phyloP scores from a whole-genome alignment of 2,113 vertebrate genomes.

The Megalops atlanticus region DNA sequence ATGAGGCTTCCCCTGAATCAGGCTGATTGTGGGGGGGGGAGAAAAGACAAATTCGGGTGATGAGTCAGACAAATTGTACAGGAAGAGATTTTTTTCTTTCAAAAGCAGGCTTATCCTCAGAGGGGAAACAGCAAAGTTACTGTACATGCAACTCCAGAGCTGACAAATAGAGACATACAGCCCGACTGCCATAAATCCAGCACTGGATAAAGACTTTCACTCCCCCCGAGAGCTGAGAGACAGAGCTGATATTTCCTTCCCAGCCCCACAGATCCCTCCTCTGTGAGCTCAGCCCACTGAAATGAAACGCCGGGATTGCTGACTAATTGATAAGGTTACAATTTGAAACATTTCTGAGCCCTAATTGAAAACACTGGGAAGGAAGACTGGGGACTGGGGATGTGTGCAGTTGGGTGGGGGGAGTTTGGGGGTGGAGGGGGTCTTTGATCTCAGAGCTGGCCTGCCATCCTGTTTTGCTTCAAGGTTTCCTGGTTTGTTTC shows the following conservation, averaged over 20 bases:
- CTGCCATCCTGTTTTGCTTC: constrained; percentile 58
- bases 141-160: not conserved
- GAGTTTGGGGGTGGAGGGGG: constrained; percentile 33
- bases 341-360: constrained; percentile 54
- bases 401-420: constrained; percentile 41
- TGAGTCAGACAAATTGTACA: not conserved
- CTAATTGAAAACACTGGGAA: constrained; percentile 56
- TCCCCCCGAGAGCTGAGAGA: not conserved
- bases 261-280: constrained; percentile 46
- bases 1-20: not conserved
- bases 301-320: constrained; percentile 51
- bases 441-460: constrained; percentile 59
- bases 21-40: not conserved
- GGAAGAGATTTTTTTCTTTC: not conserved
- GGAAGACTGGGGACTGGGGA: constrained; percentile 47
- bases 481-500: constrained; percentile 63
- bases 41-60: not conserved
- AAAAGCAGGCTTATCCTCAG: not conserved
- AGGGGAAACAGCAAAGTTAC: not conserved
- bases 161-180: not conserved
- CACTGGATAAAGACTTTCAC: constrained; percentile 37
- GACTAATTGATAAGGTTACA: constrained; percentile 59
- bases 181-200: constrained; percentile 42
- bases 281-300: constrained; percentile 44
- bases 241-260: constrained; percentile 42